Evolutionary conservation across 2,888 invertebrate genomes (phyloP), one percentile per base, ranked within the genome.

Genomic region (Barypeithes pellucidus): DNA sequence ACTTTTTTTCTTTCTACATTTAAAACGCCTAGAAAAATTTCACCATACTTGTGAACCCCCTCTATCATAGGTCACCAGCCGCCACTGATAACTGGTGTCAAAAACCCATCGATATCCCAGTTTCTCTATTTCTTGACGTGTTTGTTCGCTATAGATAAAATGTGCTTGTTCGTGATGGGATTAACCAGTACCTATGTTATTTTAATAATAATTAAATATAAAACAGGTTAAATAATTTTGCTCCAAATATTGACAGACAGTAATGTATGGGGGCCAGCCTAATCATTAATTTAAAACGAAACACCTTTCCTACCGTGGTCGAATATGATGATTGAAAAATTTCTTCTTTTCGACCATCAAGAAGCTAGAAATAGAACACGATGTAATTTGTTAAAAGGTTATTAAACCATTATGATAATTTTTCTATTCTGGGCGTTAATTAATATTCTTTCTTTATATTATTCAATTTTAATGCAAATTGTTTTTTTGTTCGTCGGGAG

Each of bases 391-490:
- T 52, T 52, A 52, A 52, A 52, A 57, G 54, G 54, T 33, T 57
- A 57, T 57, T 57, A 33, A 57, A 57, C 54, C 54, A 57, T 57
- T 57, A 57, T 57, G 54, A 11, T 29, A 57, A 57, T 57, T 16
- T 33, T 33, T 33, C 18, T 57, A 57, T 57, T 57, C 33, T 33
- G 1, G 33, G 16, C 18, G 33, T 57, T 57, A 57, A 57, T 57
- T 57, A 57, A 57, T 57, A 57, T 57, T 57, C 33, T 16, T 33
- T 57, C 33, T 33, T 57, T 33, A 33, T 57, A 33, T 57, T 57
- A 57, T 57, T 33, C 33, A 33, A 24, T 57, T 33, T 57, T 33
- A 33, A 57, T 57, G 54, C 33, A 57, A 57, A 57, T 57, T 57
- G 24, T 57, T 57, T 57, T 57, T 57, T 57, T 57, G 54, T 57